Percentiles rank a stretch among this genome's conserved stretches.
phyloP scores from a whole-genome alignment of 2,797 vertebrate genomes.

The Phaenicophaeus curvirostris region DNA sequence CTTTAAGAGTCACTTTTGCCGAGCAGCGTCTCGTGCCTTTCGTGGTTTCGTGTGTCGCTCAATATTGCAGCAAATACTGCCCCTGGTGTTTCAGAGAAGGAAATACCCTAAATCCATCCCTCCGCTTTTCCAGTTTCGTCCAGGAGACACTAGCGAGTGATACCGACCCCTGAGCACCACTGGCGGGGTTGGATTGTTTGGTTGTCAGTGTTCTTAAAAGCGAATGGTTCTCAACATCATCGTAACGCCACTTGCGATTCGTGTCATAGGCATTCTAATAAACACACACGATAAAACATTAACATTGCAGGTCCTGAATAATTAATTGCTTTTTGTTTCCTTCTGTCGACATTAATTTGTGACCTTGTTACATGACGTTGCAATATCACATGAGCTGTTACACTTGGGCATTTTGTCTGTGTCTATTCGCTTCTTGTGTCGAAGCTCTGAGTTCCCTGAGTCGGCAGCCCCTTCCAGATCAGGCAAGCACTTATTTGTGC shows the following conservation, averaged over 20 bases:
- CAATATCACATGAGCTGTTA: not conserved
- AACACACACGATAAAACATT: not conserved
- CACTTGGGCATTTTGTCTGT: not conserved
- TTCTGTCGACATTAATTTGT: not conserved
- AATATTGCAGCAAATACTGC: constrained; percentile 41
- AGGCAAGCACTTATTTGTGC: not conserved
- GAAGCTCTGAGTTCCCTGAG: not conserved
- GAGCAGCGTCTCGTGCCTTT: not conserved
- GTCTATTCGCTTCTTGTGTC: not conserved
- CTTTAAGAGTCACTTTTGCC: not conserved
- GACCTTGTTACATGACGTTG: not conserved
- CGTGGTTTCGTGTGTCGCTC: not conserved
- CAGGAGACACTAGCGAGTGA: not conserved
- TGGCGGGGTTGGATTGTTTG: not conserved
- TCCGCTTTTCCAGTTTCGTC: not conserved
- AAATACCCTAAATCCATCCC: not conserved
- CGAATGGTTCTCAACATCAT: not conserved
- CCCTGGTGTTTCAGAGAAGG: constrained; percentile 11
- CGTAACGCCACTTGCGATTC: fast-evolving
- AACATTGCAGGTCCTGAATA: not conserved
- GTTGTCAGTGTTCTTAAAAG: not conserved
- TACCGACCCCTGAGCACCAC: not conserved
- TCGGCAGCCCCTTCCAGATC: not conserved
- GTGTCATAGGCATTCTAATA: not conserved
- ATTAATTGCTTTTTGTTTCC: not conserved